Conservation (phyloP, 2,113 vertebrate genomes). For the Gobiocypris rarus region DNA sequence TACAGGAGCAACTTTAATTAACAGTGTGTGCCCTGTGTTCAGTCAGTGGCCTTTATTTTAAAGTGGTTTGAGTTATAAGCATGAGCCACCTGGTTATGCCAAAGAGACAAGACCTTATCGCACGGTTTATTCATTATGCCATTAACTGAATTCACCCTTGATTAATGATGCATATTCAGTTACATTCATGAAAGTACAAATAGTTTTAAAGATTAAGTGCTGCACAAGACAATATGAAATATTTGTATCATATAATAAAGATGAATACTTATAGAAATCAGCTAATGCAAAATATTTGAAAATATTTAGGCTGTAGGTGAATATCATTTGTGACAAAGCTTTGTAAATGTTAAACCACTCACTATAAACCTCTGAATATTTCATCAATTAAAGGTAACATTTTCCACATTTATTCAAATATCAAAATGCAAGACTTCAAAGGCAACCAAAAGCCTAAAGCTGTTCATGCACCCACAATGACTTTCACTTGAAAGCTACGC, state of each 20-base stretch:
- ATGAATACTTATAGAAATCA: not conserved
- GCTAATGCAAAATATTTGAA: not conserved
- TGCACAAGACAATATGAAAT: not conserved
- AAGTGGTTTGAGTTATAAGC: not conserved
- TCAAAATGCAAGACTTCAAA: conserved; percentile 24
- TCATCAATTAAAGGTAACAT: not conserved
- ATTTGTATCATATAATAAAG: not conserved
- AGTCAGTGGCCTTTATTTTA: conserved; percentile 8
- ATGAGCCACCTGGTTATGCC: not conserved
- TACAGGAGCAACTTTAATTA: conserved; percentile 8
- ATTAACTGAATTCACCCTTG: conserved; percentile 1
- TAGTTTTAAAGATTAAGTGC: not conserved
- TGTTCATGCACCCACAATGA: not conserved
- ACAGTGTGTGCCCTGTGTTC: not conserved
- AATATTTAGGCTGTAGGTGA: not conserved
- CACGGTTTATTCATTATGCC: conserved; percentile 1
- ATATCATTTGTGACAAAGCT: not conserved
- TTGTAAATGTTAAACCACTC: not conserved
- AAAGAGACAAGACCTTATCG: not conserved
- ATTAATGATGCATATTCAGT: not conserved
- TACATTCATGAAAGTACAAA: conserved; percentile 1
- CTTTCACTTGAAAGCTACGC: conserved; percentile 15
- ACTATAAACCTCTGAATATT: not conserved
- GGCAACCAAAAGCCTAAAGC: conserved; percentile 2
- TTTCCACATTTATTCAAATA: not conserved